Evolutionary conservation across 2,113 vertebrate species (phyloP).

Genomic region (Uropsilus gracilis): DNA sequence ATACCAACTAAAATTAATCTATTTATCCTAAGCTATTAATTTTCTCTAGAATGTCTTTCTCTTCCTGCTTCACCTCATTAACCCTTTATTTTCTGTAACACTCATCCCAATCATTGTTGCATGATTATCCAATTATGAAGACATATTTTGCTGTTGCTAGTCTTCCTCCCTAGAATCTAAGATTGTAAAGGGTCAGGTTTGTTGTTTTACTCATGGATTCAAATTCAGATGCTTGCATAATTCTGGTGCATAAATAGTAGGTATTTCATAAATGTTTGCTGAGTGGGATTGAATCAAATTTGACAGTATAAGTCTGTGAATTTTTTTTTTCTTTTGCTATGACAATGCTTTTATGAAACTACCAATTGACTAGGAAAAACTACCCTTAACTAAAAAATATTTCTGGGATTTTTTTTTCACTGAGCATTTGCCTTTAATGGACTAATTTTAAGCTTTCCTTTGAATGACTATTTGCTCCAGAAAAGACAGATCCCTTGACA

Average conservation of each 20-base stretch:
- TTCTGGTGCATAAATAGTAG: neutral
- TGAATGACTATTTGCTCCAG: slow-evolving; percentile 79
- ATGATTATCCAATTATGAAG: neutral
- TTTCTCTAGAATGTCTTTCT: neutral
- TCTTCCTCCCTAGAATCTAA: neutral
- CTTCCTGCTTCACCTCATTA: neutral
- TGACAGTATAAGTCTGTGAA: slow-evolving; percentile 6
- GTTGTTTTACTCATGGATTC: neutral
- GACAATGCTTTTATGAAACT: slow-evolving; percentile 51
- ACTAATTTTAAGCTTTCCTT: slow-evolving; percentile 83
- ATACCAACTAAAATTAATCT: neutral
- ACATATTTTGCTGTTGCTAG: neutral
- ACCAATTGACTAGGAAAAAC: slow-evolving; percentile 19
- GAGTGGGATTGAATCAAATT: slow-evolving; percentile 25
- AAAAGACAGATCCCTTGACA: slow-evolving; percentile 78
- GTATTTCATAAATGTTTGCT: slow-evolving; percentile 26
- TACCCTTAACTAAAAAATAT: slow-evolving; percentile 70
- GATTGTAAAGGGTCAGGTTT: neutral
- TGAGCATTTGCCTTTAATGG: slow-evolving; percentile 84
- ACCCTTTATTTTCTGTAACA: neutral
- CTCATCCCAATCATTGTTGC: neutral
- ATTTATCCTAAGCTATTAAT: neutral
- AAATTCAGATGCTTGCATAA: neutral
- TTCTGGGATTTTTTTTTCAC: slow-evolving; percentile 74
- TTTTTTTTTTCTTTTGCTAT: slow-evolving; percentile 60